Conservation (phyloP, 1,140 invertebrate genomes). For the Probaryconus sp. region DNA sequence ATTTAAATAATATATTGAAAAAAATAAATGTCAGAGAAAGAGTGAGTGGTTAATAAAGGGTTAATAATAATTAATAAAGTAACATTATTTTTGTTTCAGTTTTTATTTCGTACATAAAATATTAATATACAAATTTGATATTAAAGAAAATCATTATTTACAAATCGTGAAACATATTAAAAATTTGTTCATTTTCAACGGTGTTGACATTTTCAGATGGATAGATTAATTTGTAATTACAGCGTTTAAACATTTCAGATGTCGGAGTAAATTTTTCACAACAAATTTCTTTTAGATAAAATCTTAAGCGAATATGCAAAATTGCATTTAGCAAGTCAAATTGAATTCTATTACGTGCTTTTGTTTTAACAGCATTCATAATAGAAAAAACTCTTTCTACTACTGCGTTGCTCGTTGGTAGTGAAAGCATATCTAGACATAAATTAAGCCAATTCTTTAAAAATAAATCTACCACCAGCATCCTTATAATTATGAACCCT, state of each 20-base stretch:
- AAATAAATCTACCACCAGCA: conserved; percentile 26
- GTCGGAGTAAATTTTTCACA: conserved; percentile 26
- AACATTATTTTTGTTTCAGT: no score
- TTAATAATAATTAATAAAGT: no score
- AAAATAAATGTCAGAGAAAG: no score
- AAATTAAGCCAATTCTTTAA: conserved; percentile 38
- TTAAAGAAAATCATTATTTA: no score
- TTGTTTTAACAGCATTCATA: conserved; percentile 44
- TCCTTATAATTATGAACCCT: conserved; percentile 16
- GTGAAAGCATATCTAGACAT: conserved; percentile 5
- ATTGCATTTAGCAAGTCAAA: conserved; percentile 20
- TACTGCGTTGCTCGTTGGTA: conserved; percentile 16
- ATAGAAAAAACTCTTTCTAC: conserved; percentile 41
- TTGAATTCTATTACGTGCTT: conserved; percentile 34
- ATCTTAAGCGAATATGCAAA: conserved; percentile 26
- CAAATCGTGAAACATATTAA: conserved; percentile 7
- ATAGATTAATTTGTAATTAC: conserved; percentile 24
- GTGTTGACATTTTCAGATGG: background rate
- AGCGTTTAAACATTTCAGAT: conserved; percentile 32
- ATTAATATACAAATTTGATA: no score
- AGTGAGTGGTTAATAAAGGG: no score
- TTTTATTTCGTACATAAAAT: no score
- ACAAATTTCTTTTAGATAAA: conserved; percentile 23
- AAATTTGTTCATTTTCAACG: no score
- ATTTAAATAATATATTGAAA: no score